Percentiles rank a stretch among this genome's conserved stretches.
phyloP scores from a whole-genome alignment of 1,140 invertebrate species.

The Pachypeltis micranthus region DNA sequence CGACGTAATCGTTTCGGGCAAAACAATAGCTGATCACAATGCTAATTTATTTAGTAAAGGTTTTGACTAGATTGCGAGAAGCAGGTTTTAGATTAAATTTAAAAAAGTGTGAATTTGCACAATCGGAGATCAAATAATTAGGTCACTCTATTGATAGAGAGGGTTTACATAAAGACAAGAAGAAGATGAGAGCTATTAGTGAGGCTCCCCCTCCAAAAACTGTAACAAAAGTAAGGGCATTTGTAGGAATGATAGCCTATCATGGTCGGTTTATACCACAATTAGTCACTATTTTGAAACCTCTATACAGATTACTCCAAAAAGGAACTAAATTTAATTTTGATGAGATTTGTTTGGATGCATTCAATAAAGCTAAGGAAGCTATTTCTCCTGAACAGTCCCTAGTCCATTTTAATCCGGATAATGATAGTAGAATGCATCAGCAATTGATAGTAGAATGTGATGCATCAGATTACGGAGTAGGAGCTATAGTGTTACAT shows the following conservation, averaged over 20 bases:
- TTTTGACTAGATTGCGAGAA: not conserved
- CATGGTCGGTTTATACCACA: conserved; percentile 30
- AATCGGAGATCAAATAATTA: conserved; percentile 27
- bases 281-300: conserved; percentile 21
- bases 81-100: conserved; percentile 16
- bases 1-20: conserved; percentile 4
- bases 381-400: conserved; percentile 22
- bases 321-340: not conserved
- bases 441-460: conserved; percentile 26
- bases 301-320: conserved; percentile 6
- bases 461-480: conserved; percentile 28
- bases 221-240: conserved; percentile 25
- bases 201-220: conserved; percentile 26
- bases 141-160: conserved; percentile 29
- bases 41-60: not conserved
- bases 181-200: conserved; percentile 29
- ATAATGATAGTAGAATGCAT: conserved; percentile 26
- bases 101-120: conserved; percentile 20
- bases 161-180: conserved; percentile 31
- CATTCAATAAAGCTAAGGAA: no score
- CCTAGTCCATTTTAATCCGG: conserved; percentile 30
- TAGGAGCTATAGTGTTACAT: conserved; percentile 25
- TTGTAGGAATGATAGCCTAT: conserved; percentile 32
- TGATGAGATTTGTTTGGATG: not conserved
- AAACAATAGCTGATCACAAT: not conserved